These are phyloP conservation scores for Mesitornis unicolor DNA, from an alignment of 2,113 vertebrate species.

Conservation along the genomic window DNA sequence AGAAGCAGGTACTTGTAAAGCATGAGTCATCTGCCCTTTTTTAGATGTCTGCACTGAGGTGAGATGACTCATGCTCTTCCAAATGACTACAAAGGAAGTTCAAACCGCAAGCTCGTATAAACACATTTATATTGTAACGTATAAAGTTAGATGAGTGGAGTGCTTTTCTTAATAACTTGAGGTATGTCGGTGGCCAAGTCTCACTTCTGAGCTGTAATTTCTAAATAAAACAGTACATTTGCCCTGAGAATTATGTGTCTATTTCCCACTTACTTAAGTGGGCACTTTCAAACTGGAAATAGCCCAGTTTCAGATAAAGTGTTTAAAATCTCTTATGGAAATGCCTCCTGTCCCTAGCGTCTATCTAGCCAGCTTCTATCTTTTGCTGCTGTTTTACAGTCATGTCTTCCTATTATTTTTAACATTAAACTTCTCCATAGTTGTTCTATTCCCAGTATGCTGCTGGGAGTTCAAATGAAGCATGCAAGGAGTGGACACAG, in stretches of 20 bases:
- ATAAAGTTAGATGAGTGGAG: not conserved
- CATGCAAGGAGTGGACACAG: not conserved
- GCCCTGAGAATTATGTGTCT: not conserved
- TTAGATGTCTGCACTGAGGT: not conserved
- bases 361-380: not conserved
- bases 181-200: not conserved
- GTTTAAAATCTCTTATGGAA: not conserved
- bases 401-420: not conserved
- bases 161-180: not conserved
- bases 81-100: not conserved
- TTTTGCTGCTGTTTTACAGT: not conserved
- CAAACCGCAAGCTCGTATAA: not conserved
- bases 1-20: not conserved
- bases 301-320: not conserved
- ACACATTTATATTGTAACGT: not conserved
- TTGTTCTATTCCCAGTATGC: accelerated
- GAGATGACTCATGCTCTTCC: not conserved
- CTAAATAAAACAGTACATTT: not conserved
- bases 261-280: not conserved
- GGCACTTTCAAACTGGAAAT: not conserved
- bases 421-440: not conserved
- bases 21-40: not conserved
- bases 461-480: not conserved
- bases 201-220: not conserved
- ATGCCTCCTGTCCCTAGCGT: not conserved